Conservation (phyloP, 37 sponge, comb jelly and placozoan species). For the Aphrocallistes beatrix region DNA sequence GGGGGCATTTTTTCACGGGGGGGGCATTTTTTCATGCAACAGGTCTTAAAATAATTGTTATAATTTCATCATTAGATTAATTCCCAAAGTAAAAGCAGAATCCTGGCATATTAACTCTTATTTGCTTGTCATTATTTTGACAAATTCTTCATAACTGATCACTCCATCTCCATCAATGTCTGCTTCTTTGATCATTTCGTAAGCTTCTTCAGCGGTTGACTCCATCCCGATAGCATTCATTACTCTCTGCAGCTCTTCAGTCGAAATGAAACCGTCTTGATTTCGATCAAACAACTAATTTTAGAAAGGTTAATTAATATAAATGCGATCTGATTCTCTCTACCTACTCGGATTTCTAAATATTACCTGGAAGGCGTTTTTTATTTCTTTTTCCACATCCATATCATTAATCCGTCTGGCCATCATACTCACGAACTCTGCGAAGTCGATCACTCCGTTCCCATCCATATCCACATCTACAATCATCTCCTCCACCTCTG, state of each 20-base stretch:
- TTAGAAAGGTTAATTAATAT: not conserved
- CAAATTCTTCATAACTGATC: constrained; percentile 7
- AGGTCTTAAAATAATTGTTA: too few relatives aligned
- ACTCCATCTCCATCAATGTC: not conserved
- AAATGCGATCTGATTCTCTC: not conserved
- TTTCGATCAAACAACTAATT: not conserved
- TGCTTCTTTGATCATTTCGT: not conserved
- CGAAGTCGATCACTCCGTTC: not conserved
- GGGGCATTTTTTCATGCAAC: too few relatives aligned
- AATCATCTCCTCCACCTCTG: constrained; percentile 4
- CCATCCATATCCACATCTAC: constrained; percentile 12
- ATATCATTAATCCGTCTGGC: not conserved
- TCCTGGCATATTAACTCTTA: not conserved
- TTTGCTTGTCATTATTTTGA: constrained; percentile 11
- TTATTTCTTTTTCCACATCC: not conserved
- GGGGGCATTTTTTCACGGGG: too few relatives aligned
- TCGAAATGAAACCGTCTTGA: constrained; percentile 1
- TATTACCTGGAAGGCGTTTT: not conserved
- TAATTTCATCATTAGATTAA: too few relatives aligned
- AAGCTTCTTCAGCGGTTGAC: not conserved
- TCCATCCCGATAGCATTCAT: not conserved
- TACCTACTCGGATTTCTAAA: not conserved
- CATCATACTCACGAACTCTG: constrained; percentile 14
- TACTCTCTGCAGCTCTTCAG: not conserved
- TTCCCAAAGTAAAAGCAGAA: not conserved